Evolutionary conservation across 2,888 invertebrate species (phyloP).

Genomic region (Subacronicta megacephala): DNA sequence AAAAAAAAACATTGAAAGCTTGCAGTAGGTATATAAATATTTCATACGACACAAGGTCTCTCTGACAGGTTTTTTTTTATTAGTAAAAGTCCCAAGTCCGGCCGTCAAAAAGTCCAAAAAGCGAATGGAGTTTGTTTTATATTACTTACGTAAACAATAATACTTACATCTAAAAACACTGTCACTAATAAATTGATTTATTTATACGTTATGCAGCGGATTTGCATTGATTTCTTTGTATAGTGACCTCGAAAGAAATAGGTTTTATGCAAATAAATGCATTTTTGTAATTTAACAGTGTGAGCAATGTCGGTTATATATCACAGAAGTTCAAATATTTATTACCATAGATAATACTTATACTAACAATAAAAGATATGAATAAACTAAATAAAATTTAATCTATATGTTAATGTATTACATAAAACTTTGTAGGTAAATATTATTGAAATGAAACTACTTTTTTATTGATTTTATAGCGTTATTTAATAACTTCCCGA

Average conservation of each 20-base stretch:
- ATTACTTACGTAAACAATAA: conserved; percentile 9
- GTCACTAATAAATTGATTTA: conserved; percentile 36
- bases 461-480: too few relatives aligned
- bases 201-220: conserved; percentile 12
- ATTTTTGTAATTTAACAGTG: not conserved
- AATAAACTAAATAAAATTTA: not conserved
- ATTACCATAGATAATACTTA: not conserved
- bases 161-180: not conserved
- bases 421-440: too few relatives aligned
- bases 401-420: not conserved
- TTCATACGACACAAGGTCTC: too few relatives aligned
- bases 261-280: conserved; percentile 26
- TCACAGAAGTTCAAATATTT: not conserved
- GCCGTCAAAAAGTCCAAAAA: not conserved
- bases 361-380: not conserved
- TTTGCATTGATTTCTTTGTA: conserved; percentile 9
- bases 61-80: too few relatives aligned
- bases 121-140: conserved; percentile 11
- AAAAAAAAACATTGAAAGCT: too few relatives aligned
- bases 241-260: conserved; percentile 30
- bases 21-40: too few relatives aligned
- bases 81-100: too few relatives aligned
- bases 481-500: too few relatives aligned
- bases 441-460: too few relatives aligned
- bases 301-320: not conserved